These are phyloP conservation scores for Parochlus steinenii DNA, from an alignment of 2,888 invertebrate species.

Conservation along the genomic window DNA sequence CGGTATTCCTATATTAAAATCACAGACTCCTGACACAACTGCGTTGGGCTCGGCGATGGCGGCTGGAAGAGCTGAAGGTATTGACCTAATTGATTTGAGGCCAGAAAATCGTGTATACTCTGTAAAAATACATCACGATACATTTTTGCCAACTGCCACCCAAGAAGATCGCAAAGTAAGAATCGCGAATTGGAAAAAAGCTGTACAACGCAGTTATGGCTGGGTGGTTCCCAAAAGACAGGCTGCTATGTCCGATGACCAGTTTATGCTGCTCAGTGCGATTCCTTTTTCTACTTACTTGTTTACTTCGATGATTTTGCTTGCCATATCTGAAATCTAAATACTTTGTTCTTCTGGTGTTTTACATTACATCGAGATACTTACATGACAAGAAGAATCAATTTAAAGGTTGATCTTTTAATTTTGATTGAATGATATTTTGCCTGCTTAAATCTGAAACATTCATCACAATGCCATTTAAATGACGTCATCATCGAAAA, in stretches of 20 bases:
- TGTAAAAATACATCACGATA: constrained; percentile 41
- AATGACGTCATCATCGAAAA: too few species aligned
- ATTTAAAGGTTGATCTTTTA: too few species aligned
- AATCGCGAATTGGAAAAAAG: constrained; percentile 89
- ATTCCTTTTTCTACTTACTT: constrained; percentile 62
- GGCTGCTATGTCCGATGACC: constrained; percentile 63
- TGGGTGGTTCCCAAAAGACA: constrained; percentile 70
- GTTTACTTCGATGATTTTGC: constrained; percentile 52
- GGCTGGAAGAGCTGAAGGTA: constrained; percentile 64
- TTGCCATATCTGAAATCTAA: constrained; percentile 31
- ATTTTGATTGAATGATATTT: too few species aligned
- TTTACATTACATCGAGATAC: too few species aligned
- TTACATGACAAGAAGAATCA: too few species aligned
- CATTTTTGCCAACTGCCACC: constrained; percentile 66
- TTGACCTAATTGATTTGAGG: constrained; percentile 51
- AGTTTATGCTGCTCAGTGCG: constrained; percentile 59
- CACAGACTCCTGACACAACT: constrained; percentile 76
- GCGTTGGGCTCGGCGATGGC: constrained; percentile 87
- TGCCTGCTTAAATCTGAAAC: too few species aligned
- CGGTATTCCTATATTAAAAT: constrained; percentile 78
- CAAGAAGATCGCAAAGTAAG: constrained; percentile 64
- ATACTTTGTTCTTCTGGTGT: too few species aligned
- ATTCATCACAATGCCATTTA: too few species aligned
- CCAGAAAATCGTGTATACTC: constrained; percentile 33
- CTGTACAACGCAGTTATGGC: constrained; percentile 77